These are phyloP conservation scores for Pelagia noctiluca DNA, from an alignment of 30 jellyfish, hydroid and myxozoan genomes.

Conservation along the genomic window DNA sequence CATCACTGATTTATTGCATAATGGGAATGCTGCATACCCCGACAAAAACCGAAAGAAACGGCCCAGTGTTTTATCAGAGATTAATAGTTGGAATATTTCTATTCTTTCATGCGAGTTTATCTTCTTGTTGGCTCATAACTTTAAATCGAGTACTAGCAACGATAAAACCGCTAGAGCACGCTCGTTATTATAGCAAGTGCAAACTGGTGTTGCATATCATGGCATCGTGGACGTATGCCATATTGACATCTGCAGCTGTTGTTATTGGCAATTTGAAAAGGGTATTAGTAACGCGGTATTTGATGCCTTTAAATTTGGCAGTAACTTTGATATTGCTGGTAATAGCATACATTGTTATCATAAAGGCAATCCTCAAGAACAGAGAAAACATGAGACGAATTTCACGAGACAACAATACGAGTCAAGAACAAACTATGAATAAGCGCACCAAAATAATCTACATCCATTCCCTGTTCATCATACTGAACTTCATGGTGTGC, in stretches of 20 bases:
- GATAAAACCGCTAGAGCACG: conserved; percentile 22
- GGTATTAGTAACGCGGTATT: conserved; percentile 8
- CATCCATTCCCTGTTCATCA: conserved; percentile 33
- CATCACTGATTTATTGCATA: background rate
- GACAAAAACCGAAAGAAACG: background rate
- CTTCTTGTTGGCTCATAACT: conserved; percentile 47
- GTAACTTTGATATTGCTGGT: conserved; percentile 10
- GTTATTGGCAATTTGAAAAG: background rate
- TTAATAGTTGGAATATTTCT: conserved; percentile 8
- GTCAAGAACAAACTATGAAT: conserved; percentile 15
- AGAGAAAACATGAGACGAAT: conserved; percentile 13
- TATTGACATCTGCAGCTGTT: background rate
- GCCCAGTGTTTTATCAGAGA: background rate
- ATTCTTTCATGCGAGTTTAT: conserved; percentile 29
- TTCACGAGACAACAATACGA: background rate
- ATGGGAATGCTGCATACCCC: background rate
- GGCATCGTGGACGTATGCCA: conserved; percentile 21
- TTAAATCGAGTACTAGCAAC: conserved; percentile 30
- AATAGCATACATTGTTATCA: conserved; percentile 24
- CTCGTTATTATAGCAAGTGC: conserved; percentile 19
- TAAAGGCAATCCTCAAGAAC: conserved; percentile 16
- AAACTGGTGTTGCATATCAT: conserved; percentile 6
- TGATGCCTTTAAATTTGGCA: conserved; percentile 14
- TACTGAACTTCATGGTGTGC: conserved; percentile 43
- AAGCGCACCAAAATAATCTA: conserved; percentile 9